These are phyloP conservation scores for Acleris holmiana DNA, from an alignment of 2,888 invertebrate species.

Conservation along the genomic window DNA sequence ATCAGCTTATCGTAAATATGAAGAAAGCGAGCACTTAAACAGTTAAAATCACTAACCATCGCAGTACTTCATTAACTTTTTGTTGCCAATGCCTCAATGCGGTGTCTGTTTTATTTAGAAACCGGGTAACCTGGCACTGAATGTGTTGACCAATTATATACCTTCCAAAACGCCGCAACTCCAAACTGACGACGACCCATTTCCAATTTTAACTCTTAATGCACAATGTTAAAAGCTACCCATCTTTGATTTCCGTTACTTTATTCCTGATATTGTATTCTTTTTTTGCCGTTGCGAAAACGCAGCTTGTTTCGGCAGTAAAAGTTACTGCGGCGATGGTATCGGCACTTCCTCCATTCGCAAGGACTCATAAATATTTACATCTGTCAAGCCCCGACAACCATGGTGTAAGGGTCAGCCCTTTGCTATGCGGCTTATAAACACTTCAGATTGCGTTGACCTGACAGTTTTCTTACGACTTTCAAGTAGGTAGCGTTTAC, in stretches of 20 bases:
- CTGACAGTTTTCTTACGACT: constrained; percentile 32
- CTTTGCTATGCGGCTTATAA: constrained; percentile 49
- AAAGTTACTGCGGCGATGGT: constrained; percentile 38
- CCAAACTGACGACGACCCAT: too few relatives aligned
- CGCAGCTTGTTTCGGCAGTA: constrained; percentile 39
- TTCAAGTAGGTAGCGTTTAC: neutral
- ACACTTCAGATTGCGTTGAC: constrained; percentile 32
- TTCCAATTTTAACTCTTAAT: too few relatives aligned
- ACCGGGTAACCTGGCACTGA: too few relatives aligned
- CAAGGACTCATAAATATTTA: constrained; percentile 43
- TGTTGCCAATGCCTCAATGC: constrained; percentile 2
- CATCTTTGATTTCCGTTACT: too few relatives aligned
- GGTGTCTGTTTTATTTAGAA: too few relatives aligned
- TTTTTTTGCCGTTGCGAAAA: constrained; percentile 36
- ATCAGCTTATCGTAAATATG: constrained; percentile 12
- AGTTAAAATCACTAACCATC: constrained; percentile 16
- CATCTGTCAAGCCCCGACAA: constrained; percentile 44
- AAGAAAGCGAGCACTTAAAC: constrained; percentile 4
- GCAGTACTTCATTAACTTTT: constrained; percentile 25
- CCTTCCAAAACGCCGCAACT: too few relatives aligned
- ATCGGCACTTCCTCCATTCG: constrained; percentile 40
- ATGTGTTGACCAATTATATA: too few relatives aligned
- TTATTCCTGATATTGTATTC: too few relatives aligned
- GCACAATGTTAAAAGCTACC: too few relatives aligned
- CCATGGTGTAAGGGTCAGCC: constrained; percentile 48